Evolutionary conservation across 2,113 vertebrate genomes (phyloP).

Genomic region (Lucifuga dentata): DNA sequence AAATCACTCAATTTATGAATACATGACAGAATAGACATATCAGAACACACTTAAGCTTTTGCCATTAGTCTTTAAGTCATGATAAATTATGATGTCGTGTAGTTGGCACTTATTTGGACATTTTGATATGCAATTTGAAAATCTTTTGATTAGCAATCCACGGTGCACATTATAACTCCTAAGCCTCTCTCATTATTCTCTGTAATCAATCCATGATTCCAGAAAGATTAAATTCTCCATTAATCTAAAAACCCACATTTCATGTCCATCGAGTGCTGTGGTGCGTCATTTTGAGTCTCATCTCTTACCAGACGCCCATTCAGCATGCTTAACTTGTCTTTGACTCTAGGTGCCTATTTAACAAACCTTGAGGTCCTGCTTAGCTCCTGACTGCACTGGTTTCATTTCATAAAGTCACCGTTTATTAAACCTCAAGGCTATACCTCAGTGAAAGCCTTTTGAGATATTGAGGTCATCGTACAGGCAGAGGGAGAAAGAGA

Average conservation of each 20-base stretch:
- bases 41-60: too few relatives aligned
- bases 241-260: slow-evolving; percentile 58
- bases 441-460: slow-evolving; percentile 54
- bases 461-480: slow-evolving; percentile 78
- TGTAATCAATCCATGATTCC: slow-evolving; percentile 65
- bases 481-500: slow-evolving; percentile 48
- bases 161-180: slow-evolving; percentile 47
- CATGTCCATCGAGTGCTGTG: slow-evolving; percentile 44
- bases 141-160: slow-evolving; percentile 62
- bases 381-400: slow-evolving; percentile 58
- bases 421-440: slow-evolving; percentile 80
- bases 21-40: too few relatives aligned
- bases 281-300: slow-evolving; percentile 27
- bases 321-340: slow-evolving; percentile 48
- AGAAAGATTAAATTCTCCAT: slow-evolving; percentile 41
- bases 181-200: slow-evolving; percentile 65
- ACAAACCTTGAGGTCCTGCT: slow-evolving; percentile 64
- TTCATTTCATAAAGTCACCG: slow-evolving; percentile 77
- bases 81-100: slow-evolving; percentile 53
- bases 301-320: slow-evolving; percentile 37
- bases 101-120: slow-evolving; percentile 32
- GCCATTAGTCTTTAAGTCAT: slow-evolving; percentile 38
- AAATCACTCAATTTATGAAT: too few relatives aligned
- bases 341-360: slow-evolving; percentile 44
- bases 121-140: slow-evolving; percentile 51